phyloP scores from a whole-genome alignment of 2,797 vertebrate genomes.

The Pogonophryne albipinna region DNA sequence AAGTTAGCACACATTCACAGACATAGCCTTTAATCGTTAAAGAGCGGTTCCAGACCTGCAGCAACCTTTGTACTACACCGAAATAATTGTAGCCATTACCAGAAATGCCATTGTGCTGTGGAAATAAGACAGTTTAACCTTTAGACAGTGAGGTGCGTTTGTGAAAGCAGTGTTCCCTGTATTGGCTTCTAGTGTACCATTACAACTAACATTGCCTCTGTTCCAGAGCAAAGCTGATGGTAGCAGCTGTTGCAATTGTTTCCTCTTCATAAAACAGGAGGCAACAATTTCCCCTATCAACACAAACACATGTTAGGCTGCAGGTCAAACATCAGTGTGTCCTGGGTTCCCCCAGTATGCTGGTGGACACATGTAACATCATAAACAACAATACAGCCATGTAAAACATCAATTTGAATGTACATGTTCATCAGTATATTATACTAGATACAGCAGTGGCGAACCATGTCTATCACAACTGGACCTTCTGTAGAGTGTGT shows the following conservation, averaged over 20 bases:
- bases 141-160: conserved; percentile 29
- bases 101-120: conserved; percentile 38
- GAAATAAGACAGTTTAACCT: conserved; percentile 72
- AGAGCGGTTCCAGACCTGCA: conserved; percentile 14
- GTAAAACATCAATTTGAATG: not conserved
- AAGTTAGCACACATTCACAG: too few species aligned
- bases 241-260: not conserved
- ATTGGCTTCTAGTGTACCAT: conserved; percentile 4
- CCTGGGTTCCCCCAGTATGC: not conserved
- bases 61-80: conserved; percentile 52
- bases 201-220: conserved; percentile 1
- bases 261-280: not conserved
- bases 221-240: not conserved
- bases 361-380: not conserved
- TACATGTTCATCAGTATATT: not conserved
- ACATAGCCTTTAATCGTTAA: not conserved
- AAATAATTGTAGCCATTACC: conserved; percentile 63
- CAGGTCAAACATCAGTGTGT: conserved; percentile 7
- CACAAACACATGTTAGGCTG: not conserved
- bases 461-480: too few species aligned
- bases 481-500: too few species aligned
- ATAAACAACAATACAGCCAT: not conserved
- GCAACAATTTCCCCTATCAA: not conserved
- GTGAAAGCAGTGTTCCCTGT: conserved; percentile 16
- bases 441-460: not conserved